phyloP scores from a whole-genome alignment of 2,113 vertebrate genomes.

The Nanorana parkeri region DNA sequence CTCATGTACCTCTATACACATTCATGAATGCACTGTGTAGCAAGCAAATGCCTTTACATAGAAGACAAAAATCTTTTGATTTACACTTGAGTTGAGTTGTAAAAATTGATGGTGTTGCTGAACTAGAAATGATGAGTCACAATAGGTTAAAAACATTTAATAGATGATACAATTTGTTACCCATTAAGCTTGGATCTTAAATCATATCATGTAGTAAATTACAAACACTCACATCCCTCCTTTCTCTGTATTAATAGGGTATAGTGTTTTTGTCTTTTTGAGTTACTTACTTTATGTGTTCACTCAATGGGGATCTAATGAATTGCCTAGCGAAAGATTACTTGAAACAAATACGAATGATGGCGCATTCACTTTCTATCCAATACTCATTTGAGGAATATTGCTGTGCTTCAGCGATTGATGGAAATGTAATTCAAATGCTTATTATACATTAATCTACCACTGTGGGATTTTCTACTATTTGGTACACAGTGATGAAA shows the following conservation, averaged over 20 bases:
- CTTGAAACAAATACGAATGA: slow-evolving; percentile 19
- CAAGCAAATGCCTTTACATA: slow-evolving; percentile 19
- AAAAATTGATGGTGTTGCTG: slow-evolving; percentile 3
- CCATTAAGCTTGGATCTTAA: slow-evolving; percentile 17
- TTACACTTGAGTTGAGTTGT: slow-evolving; percentile 25
- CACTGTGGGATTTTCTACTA: slow-evolving; percentile 1
- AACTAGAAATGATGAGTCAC: slow-evolving; percentile 3
- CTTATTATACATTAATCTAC: slow-evolving; percentile 20
- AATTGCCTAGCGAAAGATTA: slow-evolving; percentile 24
- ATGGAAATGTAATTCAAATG: slow-evolving; percentile 14
- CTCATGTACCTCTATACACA: neutral
- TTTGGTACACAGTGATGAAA: slow-evolving; percentile 6
- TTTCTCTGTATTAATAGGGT: slow-evolving; percentile 14
- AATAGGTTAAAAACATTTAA: neutral
- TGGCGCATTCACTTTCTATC: slow-evolving; percentile 29
- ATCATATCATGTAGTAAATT: slow-evolving; percentile 31
- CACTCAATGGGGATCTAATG: slow-evolving; percentile 24
- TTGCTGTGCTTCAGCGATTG: slow-evolving; percentile 3
- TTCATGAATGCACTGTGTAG: slow-evolving; percentile 2
- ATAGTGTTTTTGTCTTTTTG: slow-evolving; percentile 6
- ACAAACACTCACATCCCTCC: neutral
- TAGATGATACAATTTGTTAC: slow-evolving; percentile 23
- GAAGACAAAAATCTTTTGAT: slow-evolving; percentile 9
- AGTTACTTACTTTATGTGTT: slow-evolving; percentile 21
- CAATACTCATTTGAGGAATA: slow-evolving; percentile 23